A percentile compares a stretch with the other conserved stretches of the same genome.
Evolutionary conservation across 1,140 invertebrate species (phyloP).

Genomic region (Rhopalosiphum padi): DNA sequence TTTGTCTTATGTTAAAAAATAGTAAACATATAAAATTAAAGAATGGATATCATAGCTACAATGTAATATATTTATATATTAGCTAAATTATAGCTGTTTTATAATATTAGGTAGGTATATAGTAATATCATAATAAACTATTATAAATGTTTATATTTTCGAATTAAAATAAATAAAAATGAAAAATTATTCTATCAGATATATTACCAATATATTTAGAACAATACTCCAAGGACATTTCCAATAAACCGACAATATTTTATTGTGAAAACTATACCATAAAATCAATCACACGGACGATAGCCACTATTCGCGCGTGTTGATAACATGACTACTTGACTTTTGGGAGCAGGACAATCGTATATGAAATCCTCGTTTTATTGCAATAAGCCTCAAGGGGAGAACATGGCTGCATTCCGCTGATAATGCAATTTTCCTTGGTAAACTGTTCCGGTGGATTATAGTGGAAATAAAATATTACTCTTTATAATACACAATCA

Average conservation of each 20-base stretch:
- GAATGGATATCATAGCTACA: neutral
- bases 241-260: neutral
- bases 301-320: neutral
- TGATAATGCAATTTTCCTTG: slow-evolving; percentile 48
- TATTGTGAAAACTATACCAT: neutral
- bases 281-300: slow-evolving; percentile 16
- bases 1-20: neutral
- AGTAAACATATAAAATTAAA: neutral
- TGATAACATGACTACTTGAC: slow-evolving; percentile 44
- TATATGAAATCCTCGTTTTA: slow-evolving; percentile 49
- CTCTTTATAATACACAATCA: neutral
- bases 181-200: neutral
- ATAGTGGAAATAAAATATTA: slow-evolving; percentile 30
- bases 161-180: neutral
- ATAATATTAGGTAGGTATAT: too few species aligned
- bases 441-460: slow-evolving; percentile 27
- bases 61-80: too few species aligned
- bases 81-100: neutral
- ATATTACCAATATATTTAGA: neutral
- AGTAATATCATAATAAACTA: neutral
- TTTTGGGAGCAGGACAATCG: slow-evolving; percentile 12
- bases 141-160: neutral
- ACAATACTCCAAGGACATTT: neutral
- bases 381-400: slow-evolving; percentile 55
- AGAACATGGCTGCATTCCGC: slow-evolving; percentile 26